Conservation (phyloP, 2,797 vertebrate genomes). For the Gallinago stenura region DNA sequence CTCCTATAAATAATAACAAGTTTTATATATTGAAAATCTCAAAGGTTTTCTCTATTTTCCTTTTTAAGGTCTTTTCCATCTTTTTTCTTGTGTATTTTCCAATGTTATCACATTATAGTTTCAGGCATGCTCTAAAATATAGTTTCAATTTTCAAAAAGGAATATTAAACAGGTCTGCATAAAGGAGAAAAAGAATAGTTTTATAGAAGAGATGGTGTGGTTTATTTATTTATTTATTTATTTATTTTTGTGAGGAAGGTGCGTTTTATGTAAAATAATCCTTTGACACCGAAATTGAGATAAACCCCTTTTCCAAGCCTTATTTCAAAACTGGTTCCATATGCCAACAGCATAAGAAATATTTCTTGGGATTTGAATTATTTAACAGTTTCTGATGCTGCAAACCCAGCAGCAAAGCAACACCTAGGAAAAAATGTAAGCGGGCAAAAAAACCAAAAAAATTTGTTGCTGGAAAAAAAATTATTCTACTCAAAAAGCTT, state of each 20-base stretch:
- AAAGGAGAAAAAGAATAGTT: not conserved
- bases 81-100: not conserved
- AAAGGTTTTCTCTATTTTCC: not conserved
- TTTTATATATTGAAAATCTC: not conserved
- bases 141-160: not conserved
- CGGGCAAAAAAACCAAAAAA: not conserved
- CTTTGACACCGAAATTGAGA: slow-evolving; percentile 41
- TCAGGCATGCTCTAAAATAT: not conserved
- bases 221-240: too few relatives aligned
- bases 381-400: slow-evolving; percentile 58
- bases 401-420: slow-evolving; percentile 47
- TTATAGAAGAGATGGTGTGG: too few relatives aligned
- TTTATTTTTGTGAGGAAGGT: not conserved
- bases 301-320: not conserved
- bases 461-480: not conserved
- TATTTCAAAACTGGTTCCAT: slow-evolving; percentile 40
- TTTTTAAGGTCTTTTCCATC: rapidly evolving
- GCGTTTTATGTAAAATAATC: slow-evolving; percentile 28
- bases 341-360: slow-evolving; percentile 39
- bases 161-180: not conserved
- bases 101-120: not conserved
- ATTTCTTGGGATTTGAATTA: slow-evolving; percentile 60
- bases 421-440: slow-evolving; percentile 26
- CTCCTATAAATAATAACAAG: not conserved
- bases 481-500: not conserved